phyloP scores from a whole-genome alignment of 2,888 invertebrate genomes.

The Spilarctia lutea region DNA sequence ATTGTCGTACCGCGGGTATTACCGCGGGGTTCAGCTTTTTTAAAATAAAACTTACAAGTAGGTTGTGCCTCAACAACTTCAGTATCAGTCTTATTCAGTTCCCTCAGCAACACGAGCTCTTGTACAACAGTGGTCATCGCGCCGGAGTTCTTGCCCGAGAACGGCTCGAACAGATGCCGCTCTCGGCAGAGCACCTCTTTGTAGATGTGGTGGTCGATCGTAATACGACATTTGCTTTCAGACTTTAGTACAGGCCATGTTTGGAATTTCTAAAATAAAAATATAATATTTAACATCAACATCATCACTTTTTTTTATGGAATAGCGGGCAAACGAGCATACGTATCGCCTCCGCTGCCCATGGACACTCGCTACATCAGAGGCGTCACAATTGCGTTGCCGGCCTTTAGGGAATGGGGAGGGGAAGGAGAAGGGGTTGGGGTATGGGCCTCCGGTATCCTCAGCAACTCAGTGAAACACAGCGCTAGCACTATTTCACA shows the following conservation, averaged over 20 bases:
- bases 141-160: constrained; percentile 91
- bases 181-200: constrained; percentile 90
- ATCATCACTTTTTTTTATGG: not conserved
- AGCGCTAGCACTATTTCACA: no score
- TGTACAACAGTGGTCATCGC: constrained; percentile 90
- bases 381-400: no score
- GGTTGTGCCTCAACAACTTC: constrained; percentile 79
- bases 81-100: constrained; percentile 79
- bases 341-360: no score
- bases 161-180: constrained; percentile 91
- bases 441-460: no score
- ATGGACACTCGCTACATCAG: no score
- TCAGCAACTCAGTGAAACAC: no score
- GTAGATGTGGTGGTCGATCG: constrained; percentile 92
- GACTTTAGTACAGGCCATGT: constrained; percentile 92
- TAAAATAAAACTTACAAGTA: constrained; percentile 64
- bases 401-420: no score
- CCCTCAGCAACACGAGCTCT: constrained; percentile 84
- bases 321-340: no score
- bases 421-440: no score
- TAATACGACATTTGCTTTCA: constrained; percentile 89
- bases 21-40: no score
- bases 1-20: no score
- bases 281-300: not conserved
- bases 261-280: constrained; percentile 87